Evolutionary conservation across 2,113 vertebrate species (phyloP).

Genomic region (Smithornis capensis): DNA sequence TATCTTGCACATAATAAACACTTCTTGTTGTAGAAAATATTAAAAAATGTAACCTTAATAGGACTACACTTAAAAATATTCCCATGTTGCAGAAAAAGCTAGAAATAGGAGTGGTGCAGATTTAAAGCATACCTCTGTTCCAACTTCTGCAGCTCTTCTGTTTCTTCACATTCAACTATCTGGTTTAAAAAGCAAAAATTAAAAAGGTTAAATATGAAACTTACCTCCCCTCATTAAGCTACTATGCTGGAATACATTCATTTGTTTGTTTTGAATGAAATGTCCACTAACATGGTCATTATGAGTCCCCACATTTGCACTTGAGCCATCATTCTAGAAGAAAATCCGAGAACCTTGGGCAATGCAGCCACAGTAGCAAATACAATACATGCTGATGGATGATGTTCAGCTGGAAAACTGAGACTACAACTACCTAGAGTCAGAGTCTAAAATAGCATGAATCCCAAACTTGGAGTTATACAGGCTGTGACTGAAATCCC

Average conservation of each 20-base stretch:
- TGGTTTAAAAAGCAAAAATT: slow-evolving; percentile 42
- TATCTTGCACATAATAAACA: not conserved
- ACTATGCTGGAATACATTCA: not conserved
- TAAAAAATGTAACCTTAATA: not conserved
- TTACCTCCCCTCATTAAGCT: not conserved
- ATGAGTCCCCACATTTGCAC: not conserved
- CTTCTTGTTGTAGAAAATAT: not conserved
- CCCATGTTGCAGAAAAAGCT: not conserved
- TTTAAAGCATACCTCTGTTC: slow-evolving; percentile 74
- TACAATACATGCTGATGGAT: not conserved
- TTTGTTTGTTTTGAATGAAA: not conserved
- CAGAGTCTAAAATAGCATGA: not conserved
- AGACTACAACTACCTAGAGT: not conserved
- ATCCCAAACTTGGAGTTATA: not conserved
- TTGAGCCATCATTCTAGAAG: not conserved
- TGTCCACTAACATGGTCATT: not conserved
- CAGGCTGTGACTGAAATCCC: not conserved
- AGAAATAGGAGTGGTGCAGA: not conserved
- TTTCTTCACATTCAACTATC: slow-evolving; percentile 74
- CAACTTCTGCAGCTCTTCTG: slow-evolving; percentile 63
- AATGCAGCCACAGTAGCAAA: not conserved
- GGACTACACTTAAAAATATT: not conserved
- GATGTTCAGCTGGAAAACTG: not conserved
- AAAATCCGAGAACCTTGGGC: not conserved
- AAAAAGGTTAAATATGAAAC: not conserved